Evolutionary conservation across 2,797 vertebrate species (phyloP).

Genomic region (Adelosebastes latens): DNA sequence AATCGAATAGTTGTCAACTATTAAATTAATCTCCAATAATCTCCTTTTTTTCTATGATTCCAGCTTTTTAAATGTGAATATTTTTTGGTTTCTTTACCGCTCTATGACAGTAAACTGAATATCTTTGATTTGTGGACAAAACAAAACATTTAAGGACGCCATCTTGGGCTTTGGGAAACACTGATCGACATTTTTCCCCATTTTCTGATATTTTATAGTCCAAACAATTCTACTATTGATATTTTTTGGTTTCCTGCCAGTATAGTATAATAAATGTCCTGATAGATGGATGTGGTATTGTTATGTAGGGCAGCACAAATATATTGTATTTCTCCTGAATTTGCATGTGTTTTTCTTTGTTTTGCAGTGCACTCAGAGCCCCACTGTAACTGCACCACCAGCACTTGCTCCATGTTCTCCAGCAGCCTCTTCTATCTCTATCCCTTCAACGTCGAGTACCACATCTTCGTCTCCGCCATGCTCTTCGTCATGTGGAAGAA

Average conservation of each 20-base stretch:
- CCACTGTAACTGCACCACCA: slow-evolving; percentile 90
- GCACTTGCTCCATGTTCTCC: slow-evolving; percentile 89
- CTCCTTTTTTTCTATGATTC: too few relatives aligned
- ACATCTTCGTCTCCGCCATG: slow-evolving; percentile 95
- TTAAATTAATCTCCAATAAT: too few relatives aligned
- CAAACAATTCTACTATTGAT: not conserved
- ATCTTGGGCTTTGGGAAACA: too few relatives aligned
- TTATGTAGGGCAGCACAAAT: not conserved
- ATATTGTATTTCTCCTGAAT: not conserved
- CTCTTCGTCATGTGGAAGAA: slow-evolving; percentile 98
- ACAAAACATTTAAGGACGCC: too few relatives aligned
- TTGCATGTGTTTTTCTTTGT: slow-evolving; percentile 44
- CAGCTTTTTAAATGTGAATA: too few relatives aligned
- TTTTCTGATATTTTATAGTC: too few relatives aligned
- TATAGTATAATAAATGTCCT: not conserved
- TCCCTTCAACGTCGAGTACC: slow-evolving; percentile 97
- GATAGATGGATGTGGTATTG: not conserved
- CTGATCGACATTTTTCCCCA: too few relatives aligned
- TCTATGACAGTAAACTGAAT: too few relatives aligned
- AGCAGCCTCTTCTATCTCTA: slow-evolving; percentile 93
- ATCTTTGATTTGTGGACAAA: fast-evolving
- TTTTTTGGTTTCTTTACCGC: too few relatives aligned
- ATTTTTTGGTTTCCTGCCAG: not conserved
- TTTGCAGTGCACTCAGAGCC: slow-evolving; percentile 85
- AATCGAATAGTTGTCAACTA: fast-evolving